Evolutionary conservation across 2,888 invertebrate species (phyloP).

Genomic region (Mantis religiosa): DNA sequence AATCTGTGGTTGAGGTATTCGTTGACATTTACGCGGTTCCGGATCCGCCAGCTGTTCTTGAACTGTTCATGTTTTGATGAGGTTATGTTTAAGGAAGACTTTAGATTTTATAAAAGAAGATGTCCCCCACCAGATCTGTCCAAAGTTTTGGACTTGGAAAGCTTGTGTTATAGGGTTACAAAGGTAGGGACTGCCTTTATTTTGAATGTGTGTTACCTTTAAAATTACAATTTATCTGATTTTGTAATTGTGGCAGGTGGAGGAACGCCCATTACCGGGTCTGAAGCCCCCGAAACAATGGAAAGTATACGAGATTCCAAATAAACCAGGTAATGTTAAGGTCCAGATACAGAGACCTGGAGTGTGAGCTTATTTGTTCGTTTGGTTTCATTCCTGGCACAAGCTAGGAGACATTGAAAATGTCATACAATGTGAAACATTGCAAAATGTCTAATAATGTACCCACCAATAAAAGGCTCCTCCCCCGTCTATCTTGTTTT

Average conservation of each 20-base stretch:
- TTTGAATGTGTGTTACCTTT: background rate
- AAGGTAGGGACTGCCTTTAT: background rate
- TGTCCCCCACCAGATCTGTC: constrained; percentile 58
- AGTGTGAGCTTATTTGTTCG: too few species aligned
- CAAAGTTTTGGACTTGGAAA: constrained; percentile 58
- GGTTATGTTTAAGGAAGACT: constrained; percentile 62
- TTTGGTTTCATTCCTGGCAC: too few species aligned
- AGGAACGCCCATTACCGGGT: constrained; percentile 36
- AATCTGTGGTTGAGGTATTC: too few species aligned
- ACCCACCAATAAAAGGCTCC: too few species aligned
- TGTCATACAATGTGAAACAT: too few species aligned
- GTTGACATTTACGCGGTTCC: too few species aligned
- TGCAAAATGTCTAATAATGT: too few species aligned
- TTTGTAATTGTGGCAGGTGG: background rate
- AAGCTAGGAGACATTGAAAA: too few species aligned
- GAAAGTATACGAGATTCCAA: constrained; percentile 58
- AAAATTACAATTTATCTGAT: background rate
- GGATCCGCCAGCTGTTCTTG: too few species aligned
- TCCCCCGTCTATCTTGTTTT: too few species aligned
- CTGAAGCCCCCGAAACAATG: constrained; percentile 52
- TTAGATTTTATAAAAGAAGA: constrained; percentile 77
- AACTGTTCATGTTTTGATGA: too few species aligned
- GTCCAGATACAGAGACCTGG: too few species aligned
- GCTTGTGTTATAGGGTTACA: background rate
- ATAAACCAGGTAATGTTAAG: constrained; percentile 52